Percentiles rank a stretch among this genome's conserved stretches.
Conservation (phyloP, 2,888 invertebrate species). For the Leptinotarsa peninsularis region DNA sequence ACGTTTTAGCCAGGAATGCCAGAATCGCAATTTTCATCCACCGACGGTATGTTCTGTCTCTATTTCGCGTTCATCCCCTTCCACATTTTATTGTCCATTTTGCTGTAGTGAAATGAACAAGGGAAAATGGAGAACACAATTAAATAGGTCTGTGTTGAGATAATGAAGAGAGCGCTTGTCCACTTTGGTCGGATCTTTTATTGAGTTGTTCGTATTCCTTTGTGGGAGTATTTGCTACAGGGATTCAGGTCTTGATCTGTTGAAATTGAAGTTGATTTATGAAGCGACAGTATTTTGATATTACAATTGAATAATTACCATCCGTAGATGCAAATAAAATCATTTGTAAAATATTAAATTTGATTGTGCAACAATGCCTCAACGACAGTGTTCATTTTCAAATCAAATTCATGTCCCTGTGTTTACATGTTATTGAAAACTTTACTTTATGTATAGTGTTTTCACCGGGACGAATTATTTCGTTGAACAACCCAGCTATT, state of each 20-base stretch:
- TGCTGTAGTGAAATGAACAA: constrained; percentile 47
- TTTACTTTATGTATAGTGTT: too few species aligned
- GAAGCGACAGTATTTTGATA: background rate
- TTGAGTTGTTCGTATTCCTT: constrained; percentile 58
- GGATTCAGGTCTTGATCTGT: constrained; percentile 50
- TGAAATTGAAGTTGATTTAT: constrained; percentile 29
- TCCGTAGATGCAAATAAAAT: too few species aligned
- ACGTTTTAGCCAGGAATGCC: constrained; percentile 45
- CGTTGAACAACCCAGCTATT: too few species aligned
- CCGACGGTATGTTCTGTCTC: constrained; percentile 29
- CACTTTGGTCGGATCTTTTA: constrained; percentile 63
- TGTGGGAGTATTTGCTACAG: constrained; percentile 44
- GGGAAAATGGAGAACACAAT: constrained; percentile 55
- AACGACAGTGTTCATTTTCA: too few species aligned
- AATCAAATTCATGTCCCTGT: too few species aligned
- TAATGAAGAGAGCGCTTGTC: constrained; percentile 64
- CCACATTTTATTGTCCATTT: constrained; percentile 45
- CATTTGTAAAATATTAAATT: too few species aligned
- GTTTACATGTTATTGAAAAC: too few species aligned
- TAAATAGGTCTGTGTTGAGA: constrained; percentile 62
- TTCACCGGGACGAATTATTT: too few species aligned
- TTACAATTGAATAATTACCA: background rate
- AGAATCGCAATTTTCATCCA: constrained; percentile 40
- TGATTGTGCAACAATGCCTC: too few species aligned
- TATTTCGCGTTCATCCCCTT: constrained; percentile 31